Conservation (phyloP, 1,140 invertebrate species). For the Drosophila ambigua region DNA sequence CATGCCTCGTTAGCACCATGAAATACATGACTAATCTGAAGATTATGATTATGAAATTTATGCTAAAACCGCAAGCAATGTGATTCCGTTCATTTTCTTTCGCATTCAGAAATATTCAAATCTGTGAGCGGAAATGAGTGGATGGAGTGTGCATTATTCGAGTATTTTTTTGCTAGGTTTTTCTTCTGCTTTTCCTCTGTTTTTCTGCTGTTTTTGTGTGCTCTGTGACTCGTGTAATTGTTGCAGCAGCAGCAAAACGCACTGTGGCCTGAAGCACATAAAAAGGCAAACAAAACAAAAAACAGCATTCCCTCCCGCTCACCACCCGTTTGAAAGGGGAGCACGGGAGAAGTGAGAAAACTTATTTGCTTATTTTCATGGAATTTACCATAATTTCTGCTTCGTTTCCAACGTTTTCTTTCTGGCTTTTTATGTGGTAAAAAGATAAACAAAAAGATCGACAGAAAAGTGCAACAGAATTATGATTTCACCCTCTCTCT, state of each 20-base stretch:
- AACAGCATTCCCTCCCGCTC: slow-evolving; percentile 23
- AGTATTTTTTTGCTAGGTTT: slow-evolving; percentile 60
- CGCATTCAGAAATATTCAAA: slow-evolving; percentile 35
- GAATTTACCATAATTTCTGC: slow-evolving; percentile 78
- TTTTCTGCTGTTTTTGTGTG: slow-evolving; percentile 37
- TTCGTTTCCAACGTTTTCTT: slow-evolving; percentile 40
- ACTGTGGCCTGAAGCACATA: slow-evolving; percentile 70
- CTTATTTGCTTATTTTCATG: slow-evolving; percentile 80
- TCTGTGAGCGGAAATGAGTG: slow-evolving; percentile 69
- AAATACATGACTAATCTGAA: slow-evolving; percentile 59
- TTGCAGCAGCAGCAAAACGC: slow-evolving; percentile 58
- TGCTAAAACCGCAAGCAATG: slow-evolving; percentile 49
- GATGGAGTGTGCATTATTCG: slow-evolving; percentile 52
- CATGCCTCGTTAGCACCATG: slow-evolving; percentile 53
- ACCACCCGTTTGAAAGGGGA: background rate
- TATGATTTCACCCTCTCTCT: slow-evolving; percentile 30
- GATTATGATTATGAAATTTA: slow-evolving; percentile 67
- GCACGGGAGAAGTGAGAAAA: slow-evolving; percentile 52
- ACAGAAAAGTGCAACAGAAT: slow-evolving; percentile 51
- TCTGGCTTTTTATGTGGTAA: slow-evolving; percentile 50
- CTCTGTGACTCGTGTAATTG: slow-evolving; percentile 74
- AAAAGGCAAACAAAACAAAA: slow-evolving; percentile 73
- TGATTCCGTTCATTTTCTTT: slow-evolving; percentile 24
- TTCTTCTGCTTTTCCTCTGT: slow-evolving; percentile 20
- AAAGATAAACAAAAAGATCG: slow-evolving; percentile 63